Base-by-base conservation (phyloP, 2,113 vertebrate genomes). In the Stigmatopora argus region DNA sequence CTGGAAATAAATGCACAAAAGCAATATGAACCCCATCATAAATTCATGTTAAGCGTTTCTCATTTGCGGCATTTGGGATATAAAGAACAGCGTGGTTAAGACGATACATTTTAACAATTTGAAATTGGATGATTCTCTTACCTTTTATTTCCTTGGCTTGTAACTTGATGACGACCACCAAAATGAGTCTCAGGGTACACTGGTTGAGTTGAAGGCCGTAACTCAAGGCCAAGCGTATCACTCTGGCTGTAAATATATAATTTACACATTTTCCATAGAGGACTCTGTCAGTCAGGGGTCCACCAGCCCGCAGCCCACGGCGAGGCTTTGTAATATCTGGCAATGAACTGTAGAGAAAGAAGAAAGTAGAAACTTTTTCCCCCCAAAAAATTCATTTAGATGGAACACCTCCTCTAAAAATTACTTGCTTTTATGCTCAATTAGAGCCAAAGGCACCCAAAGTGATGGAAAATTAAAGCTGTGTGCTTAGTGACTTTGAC, bases 91-190 rank as follows among this genome's bases (percentile, higher is more conserved):
- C 46, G 17, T 49, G 26, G 21, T 23, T 57, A 19, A 61, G 21
- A 23, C 17, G 41, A 61, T 61, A 45, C 59, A 2, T n/a, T 60
- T 41, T 41, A 60, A 60, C 35, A 34, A 60, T 44, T 35, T 23
- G 35, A 53, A 38, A 53, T 44, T 65, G 49, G 63, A 65, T 23
- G 34, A 52, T 61, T 61, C 52, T 7, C 23, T 34, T 66, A 49
- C 21, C 44, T 12, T 61, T 61, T 61, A 61, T 61, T 45, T 61
- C 59, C 41, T 46, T 61, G 59, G 59, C 59, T 61, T 61, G 59
- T 61, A 64, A 66, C 46, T 66, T 38, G 41, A 70, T 70, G 51
- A 21, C 46, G 0, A 38, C 47, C 48, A 38, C 47, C 59, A 65
- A 66, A 14, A 65, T 63, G 38, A 59, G 21, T 44, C 53, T 34